Percentiles rank a stretch among this genome's conserved stretches.
Evolutionary conservation across 2,797 vertebrate species (phyloP).

Genomic region (Tokudaia tokunoshimensis): DNA sequence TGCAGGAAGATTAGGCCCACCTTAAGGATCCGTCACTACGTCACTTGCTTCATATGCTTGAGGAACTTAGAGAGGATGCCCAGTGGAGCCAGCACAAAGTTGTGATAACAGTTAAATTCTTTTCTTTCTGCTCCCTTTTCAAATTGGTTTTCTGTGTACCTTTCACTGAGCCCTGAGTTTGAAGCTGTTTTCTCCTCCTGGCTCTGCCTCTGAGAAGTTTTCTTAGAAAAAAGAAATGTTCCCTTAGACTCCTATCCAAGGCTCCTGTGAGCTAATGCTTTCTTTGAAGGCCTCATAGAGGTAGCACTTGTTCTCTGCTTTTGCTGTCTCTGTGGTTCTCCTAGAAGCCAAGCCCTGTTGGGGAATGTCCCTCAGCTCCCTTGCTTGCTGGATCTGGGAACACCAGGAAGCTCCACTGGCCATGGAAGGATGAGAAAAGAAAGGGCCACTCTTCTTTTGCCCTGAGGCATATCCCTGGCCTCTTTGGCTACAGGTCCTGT

Average conservation of each 20-base stretch:
- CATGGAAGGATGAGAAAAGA: not conserved
- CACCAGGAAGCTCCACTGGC: not conserved
- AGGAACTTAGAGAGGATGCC: not conserved
- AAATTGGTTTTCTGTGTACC: conserved; percentile 33
- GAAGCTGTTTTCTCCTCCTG: conserved; percentile 35
- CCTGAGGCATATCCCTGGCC: not conserved
- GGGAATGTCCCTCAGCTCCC: not conserved
- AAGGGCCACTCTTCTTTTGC: not conserved
- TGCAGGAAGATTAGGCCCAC: conserved; percentile 16
- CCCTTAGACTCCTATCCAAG: not conserved
- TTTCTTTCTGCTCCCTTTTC: conserved; percentile 32
- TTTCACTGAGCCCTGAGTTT: conserved; percentile 22
- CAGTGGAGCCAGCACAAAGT: not conserved
- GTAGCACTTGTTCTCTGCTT: not conserved
- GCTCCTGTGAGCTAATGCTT: not conserved
- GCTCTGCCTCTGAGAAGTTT: conserved; percentile 49
- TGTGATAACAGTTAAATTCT: conserved; percentile 21
- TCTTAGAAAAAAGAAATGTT: conserved; percentile 39
- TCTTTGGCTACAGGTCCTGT: not conserved
- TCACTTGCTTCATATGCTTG: not conserved
- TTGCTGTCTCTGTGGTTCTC: not conserved
- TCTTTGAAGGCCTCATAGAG: not conserved
- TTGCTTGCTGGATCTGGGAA: not conserved
- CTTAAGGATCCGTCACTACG: not conserved
- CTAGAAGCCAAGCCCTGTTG: not conserved